phyloP scores from a whole-genome alignment of 2,797 vertebrate species.

The Pangasius krempfi region DNA sequence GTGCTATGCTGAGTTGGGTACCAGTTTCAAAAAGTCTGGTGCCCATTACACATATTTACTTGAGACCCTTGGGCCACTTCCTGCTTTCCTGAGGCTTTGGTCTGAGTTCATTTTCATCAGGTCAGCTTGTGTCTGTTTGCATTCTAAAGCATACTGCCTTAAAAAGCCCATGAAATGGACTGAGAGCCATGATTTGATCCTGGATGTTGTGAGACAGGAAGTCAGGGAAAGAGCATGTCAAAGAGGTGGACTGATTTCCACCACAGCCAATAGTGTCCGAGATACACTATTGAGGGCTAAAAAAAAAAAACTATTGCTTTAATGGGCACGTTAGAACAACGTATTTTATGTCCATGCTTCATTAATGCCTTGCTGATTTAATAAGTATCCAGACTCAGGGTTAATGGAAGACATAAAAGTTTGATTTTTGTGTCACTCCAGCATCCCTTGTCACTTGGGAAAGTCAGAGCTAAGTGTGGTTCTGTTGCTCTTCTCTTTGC shows the following conservation, averaged over 20 bases:
- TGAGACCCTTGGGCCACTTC: constrained; percentile 82
- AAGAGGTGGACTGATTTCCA: neutral
- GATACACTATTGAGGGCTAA: neutral
- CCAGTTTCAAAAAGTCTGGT: constrained; percentile 81
- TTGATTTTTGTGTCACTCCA: neutral
- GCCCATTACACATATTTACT: constrained; percentile 78
- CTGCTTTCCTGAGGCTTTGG: constrained; percentile 87
- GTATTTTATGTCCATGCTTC: neutral
- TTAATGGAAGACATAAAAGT: neutral
- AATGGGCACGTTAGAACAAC: neutral
- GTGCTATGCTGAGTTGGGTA: constrained; percentile 79
- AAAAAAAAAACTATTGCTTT: neutral
- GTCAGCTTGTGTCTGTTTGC: constrained; percentile 58
- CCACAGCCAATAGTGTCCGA: neutral
- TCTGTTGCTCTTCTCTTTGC: constrained; percentile 21
- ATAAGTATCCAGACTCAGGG: neutral
- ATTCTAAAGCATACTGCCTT: neutral
- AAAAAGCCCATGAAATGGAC: neutral
- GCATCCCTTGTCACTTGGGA: neutral
- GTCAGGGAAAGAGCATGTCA: neutral
- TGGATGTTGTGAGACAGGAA: neutral
- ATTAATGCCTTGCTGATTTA: neutral
- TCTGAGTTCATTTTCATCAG: constrained; percentile 83
- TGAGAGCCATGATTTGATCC: neutral
- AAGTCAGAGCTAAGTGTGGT: neutral